Evolutionary conservation across 2,113 vertebrate species (phyloP), one percentile per base, ranked within the genome.

Genomic region (Grallaria varia): DNA sequence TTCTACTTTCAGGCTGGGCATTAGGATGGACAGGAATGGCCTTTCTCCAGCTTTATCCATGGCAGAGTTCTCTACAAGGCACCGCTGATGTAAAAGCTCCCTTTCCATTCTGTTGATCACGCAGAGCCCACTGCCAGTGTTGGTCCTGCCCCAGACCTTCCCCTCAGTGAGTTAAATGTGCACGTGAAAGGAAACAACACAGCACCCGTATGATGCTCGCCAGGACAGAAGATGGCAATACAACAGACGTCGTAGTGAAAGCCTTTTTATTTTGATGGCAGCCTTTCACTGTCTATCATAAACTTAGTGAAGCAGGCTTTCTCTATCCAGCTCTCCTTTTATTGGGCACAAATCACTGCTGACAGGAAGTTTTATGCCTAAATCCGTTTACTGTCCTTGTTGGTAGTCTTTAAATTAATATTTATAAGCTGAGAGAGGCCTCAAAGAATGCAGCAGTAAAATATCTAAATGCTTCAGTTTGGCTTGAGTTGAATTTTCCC

Each of bases 321-420:
- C 97, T 97, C 96, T 96, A 96, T 95, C 97, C 96, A 97, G 94
- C 96, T 97, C 89, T 97, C 81, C 93, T 97, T 98, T 98, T 97
- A 98, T 96, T 98, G 97, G 96, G 92, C 97, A 97, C 98, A 98
- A 98, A 98, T 98, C 98, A 98, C 91, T 60, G 25, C 90, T 97
- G 97, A 97, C 98, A 97, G 97, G 97, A 98, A 98, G 97, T 97
- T 98, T 98, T 97, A 98, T 98, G 97, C 97, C 95, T 96, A 98
- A 98, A 98, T 98, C 98, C 97, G 96, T 97, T 98, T 98, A 98
- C 96, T 96, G 98, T 98, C 98, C 98, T 98, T 98, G 98, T 98
- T 98, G 98, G 97, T 97, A 98, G 97, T 98, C 97, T 98, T 98
- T 98, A 97, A 98, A 98, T 98, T 98, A 98, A 98, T 98, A 98